These are phyloP conservation scores for Leptinotarsa defecta DNA, from an alignment of 1,140 invertebrate genomes.

Conservation along the genomic window DNA sequence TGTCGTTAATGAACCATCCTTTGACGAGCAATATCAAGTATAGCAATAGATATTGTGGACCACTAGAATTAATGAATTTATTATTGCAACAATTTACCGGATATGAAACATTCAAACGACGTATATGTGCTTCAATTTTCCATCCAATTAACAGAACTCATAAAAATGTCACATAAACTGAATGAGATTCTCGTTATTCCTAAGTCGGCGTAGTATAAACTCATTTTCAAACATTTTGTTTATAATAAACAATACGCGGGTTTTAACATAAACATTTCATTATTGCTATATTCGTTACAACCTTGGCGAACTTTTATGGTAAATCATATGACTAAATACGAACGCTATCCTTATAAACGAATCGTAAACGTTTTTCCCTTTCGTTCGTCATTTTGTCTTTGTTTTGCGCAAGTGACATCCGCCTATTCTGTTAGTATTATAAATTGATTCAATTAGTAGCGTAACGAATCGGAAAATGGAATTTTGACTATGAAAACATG, in stretches of 20 bases:
- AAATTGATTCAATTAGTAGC: too few relatives aligned
- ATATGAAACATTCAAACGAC: background rate
- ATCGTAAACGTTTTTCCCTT: background rate
- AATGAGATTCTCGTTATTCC: background rate
- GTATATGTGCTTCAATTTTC: background rate
- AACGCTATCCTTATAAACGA: slow-evolving; percentile 12
- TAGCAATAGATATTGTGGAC: too few relatives aligned
- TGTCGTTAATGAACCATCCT: too few relatives aligned
- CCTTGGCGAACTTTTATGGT: slow-evolving; percentile 13
- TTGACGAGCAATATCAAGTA: too few relatives aligned
- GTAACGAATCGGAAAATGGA: too few relatives aligned
- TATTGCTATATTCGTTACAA: slow-evolving; percentile 16
- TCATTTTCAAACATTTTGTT: slow-evolving; percentile 6
- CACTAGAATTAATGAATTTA: too few relatives aligned
- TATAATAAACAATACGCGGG: slow-evolving; percentile 18
- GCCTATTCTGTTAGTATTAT: background rate
- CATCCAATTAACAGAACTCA: background rate
- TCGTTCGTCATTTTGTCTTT: slow-evolving; percentile 6
- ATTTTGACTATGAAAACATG: too few relatives aligned
- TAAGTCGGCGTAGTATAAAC: background rate
- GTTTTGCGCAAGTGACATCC: background rate
- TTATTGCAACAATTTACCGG: background rate
- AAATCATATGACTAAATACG: slow-evolving; percentile 15
- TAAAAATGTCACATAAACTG: slow-evolving; percentile 6
- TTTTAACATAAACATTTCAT: slow-evolving; percentile 19